Percentiles rank a stretch among this genome's conserved stretches.
Evolutionary conservation across 2,797 vertebrate genomes (phyloP).

Genomic region (Melanotaenia nigrans): DNA sequence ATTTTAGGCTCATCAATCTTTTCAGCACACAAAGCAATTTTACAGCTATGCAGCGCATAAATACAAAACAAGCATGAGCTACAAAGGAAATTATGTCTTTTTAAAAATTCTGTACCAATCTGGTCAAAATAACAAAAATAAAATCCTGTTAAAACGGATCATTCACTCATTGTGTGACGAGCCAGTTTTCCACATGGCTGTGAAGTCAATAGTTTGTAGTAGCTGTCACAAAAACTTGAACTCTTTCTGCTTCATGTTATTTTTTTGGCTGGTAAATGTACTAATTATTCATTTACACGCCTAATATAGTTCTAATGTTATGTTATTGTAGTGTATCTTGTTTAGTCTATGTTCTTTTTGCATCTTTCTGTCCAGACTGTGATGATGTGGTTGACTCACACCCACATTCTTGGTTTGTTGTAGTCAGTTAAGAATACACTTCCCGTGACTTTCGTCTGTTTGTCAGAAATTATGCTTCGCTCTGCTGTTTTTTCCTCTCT

Average conservation of each 20-base stretch:
- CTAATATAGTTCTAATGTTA: neutral
- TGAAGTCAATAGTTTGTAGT: neutral
- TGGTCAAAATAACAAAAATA: neutral
- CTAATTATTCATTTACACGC: neutral
- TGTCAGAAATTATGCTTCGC: conserved; percentile 52
- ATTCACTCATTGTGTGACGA: neutral
- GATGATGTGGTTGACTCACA: conserved; percentile 17
- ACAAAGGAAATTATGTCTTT: too few relatives aligned
- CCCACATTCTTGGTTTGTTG: conserved; percentile 4
- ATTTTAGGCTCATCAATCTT: too few relatives aligned
- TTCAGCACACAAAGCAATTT: too few relatives aligned
- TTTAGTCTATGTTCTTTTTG: neutral
- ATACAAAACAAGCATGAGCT: too few relatives aligned
- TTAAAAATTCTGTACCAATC: too few relatives aligned
- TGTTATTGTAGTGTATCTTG: neutral
- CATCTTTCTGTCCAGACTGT: neutral
- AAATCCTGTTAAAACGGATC: neutral
- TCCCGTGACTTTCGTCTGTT: conserved; percentile 55
- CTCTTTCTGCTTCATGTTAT: neutral
- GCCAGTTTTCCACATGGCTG: too few relatives aligned
- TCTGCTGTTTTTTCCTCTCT: conserved; percentile 33
- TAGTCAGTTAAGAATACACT: conserved; percentile 27
- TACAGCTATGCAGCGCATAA: too few relatives aligned
- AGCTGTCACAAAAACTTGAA: neutral
- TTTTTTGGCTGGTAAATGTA: neutral